A percentile compares a stretch with the other conserved stretches of the same genome.
Evolutionary conservation across 2,113 vertebrate genomes (phyloP).

Genomic region (Archilochus colubris): DNA sequence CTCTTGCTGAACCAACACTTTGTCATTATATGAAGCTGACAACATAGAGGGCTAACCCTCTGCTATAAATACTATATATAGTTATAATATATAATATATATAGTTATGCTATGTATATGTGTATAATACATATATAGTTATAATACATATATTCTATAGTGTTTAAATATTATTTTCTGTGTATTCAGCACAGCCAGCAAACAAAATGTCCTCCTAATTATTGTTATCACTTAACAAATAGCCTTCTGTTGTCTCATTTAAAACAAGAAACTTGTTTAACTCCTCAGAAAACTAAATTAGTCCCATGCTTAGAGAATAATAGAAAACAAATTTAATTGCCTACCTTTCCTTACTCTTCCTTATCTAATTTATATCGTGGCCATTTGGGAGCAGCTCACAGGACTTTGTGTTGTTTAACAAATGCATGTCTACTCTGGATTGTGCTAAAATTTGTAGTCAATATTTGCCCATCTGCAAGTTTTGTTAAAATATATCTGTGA

Average conservation of each 20-base stretch:
- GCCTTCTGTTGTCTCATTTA: constrained; percentile 12
- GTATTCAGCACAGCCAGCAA: background rate
- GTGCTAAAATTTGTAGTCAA: background rate
- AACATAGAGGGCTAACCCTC: background rate
- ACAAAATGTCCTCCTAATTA: background rate
- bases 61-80: background rate
- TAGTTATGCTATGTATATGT: no score
- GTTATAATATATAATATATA: no score
- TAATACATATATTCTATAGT: background rate
- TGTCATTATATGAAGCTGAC: background rate
- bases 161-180: background rate
- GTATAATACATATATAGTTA: no score
- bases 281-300: constrained; percentile 26
- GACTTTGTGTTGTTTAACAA: background rate
- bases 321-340: constrained; percentile 19
- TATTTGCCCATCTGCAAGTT: background rate
- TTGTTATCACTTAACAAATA: background rate
- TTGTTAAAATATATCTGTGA: background rate
- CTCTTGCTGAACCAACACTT: background rate
- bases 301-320: background rate
- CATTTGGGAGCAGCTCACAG: background rate
- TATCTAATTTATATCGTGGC: background rate
- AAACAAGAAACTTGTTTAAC: constrained; percentile 25
- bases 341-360: background rate
- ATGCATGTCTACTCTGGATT: background rate